Conservation (phyloP, 2,113 vertebrate species). For the Python bivittatus region DNA sequence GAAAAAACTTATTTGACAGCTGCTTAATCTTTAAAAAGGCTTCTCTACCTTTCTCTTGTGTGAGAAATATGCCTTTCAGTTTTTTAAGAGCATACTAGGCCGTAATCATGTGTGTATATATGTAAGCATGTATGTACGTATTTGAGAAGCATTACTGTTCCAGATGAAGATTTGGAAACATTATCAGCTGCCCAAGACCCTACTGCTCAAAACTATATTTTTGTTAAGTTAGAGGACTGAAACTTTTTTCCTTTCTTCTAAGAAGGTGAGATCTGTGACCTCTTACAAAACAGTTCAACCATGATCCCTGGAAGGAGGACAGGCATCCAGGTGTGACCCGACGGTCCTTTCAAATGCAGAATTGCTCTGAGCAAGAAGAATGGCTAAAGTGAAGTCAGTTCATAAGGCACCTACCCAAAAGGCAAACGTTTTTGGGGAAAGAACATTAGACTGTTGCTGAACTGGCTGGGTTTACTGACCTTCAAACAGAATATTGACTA, state of each 20-base stretch:
- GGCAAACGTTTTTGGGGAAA: neutral
- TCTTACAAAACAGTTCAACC: neutral
- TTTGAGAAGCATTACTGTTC: neutral
- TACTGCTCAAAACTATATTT: neutral
- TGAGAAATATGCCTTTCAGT: neutral
- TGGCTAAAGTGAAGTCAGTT: neutral
- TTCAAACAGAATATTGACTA: neutral
- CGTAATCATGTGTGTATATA: neutral
- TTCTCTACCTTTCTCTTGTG: neutral
- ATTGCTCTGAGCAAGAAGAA: neutral
- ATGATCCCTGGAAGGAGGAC: slow-evolving; percentile 15
- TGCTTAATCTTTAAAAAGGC: neutral
- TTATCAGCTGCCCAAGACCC: neutral
- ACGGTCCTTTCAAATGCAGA: slow-evolving; percentile 11
- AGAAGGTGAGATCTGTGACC: slow-evolving; percentile 2
- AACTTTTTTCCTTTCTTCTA: neutral
- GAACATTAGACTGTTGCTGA: neutral
- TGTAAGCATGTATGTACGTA: neutral
- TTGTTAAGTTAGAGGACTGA: neutral
- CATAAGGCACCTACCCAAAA: neutral
- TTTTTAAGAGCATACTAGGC: neutral
- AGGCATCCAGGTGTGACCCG: neutral
- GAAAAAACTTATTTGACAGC: neutral
- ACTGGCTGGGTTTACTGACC: neutral
- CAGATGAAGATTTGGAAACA: neutral